Evolutionary conservation across 2,888 invertebrate species (phyloP).

Genomic region (Microplitis manilae): DNA sequence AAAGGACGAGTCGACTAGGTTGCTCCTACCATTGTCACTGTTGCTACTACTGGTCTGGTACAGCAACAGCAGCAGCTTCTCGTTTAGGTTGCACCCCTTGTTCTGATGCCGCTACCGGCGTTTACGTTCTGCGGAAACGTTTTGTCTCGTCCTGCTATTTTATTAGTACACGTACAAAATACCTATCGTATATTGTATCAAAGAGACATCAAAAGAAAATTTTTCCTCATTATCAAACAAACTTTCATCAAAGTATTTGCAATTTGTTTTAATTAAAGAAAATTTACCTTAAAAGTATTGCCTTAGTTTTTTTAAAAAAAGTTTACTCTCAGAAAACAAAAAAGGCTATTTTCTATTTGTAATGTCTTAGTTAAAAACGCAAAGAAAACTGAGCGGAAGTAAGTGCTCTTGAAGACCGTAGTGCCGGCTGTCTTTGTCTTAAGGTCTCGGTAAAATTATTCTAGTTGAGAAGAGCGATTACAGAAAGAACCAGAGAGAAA

Average conservation of each 20-base stretch:
- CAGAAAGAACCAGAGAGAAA: slow-evolving; percentile 31
- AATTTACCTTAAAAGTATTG: too few relatives aligned
- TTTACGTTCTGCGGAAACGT: neutral
- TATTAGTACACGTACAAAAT: too few relatives aligned
- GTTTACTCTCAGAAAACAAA: neutral
- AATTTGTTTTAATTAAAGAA: too few relatives aligned
- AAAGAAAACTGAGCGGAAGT: slow-evolving; percentile 3
- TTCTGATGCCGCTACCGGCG: neutral
- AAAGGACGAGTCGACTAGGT: slow-evolving; percentile 33
- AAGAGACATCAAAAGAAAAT: neutral
- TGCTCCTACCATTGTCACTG: neutral
- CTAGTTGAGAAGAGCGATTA: slow-evolving; percentile 52
- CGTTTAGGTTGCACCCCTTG: neutral
- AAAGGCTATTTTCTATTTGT: neutral
- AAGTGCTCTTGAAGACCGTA: slow-evolving; percentile 14
- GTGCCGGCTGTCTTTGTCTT: slow-evolving; percentile 29
- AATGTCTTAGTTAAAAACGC: neutral
- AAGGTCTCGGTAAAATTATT: slow-evolving; percentile 46
- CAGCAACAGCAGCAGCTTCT: neutral
- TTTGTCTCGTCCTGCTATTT: neutral
- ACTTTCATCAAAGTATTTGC: neutral
- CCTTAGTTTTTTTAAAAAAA: neutral
- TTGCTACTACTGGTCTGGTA: neutral
- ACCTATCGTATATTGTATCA: too few relatives aligned
- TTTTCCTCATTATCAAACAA: neutral